Percentiles rank a stretch among this genome's conserved stretches.
These are phyloP conservation scores for Vireo griseus DNA, from an alignment of 2,797 vertebrate species.

Conservation along the genomic window DNA sequence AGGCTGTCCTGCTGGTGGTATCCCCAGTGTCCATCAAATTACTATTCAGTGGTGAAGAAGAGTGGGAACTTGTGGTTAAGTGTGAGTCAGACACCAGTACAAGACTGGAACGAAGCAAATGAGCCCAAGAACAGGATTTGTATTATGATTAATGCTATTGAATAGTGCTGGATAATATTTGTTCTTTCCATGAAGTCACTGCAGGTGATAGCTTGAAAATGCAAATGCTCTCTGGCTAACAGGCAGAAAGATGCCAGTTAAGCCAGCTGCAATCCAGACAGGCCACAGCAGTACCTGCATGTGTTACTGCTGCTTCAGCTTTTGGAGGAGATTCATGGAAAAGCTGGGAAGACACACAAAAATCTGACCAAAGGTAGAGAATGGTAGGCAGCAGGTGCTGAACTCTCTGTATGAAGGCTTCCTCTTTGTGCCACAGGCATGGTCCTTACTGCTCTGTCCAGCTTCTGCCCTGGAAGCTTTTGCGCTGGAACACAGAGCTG, in stretches of 20 bases:
- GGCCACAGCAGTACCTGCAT: not conserved
- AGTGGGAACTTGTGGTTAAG: not conserved
- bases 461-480: not conserved
- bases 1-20: not conserved
- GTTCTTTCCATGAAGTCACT: constrained; percentile 7
- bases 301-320: not conserved
- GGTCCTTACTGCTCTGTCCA: rapidly evolving
- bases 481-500: not conserved
- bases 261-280: not conserved
- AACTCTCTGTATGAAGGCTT: not conserved
- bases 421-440: not conserved
- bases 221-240: not conserved
- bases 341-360: rapidly evolving
- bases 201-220: not conserved
- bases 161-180: not conserved
- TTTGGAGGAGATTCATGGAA: not conserved
- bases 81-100: not conserved
- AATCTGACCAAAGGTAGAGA: not conserved
- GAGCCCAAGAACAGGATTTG: not conserved
- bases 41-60: not conserved
- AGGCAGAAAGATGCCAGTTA: not conserved
- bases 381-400: not conserved
- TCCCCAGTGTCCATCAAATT: not conserved
- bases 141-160: not conserved
- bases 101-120: not conserved